Percentiles rank a stretch among this genome's conserved stretches.
Conservation (phyloP, 2,888 invertebrate genomes). For the Plebejus anna region DNA sequence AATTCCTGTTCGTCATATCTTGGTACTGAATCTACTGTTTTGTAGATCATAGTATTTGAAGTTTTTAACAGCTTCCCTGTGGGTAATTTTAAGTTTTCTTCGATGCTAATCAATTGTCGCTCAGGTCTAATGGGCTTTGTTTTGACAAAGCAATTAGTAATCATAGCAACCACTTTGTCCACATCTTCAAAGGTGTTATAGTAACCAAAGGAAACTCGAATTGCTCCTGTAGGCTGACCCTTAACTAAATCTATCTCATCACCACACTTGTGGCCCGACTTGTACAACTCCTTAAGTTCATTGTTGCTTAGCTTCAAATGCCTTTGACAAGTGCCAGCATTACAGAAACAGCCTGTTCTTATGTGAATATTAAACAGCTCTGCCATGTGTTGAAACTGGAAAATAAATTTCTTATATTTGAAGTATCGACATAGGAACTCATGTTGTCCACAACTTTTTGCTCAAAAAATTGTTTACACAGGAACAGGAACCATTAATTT, state of each 20-base stretch:
- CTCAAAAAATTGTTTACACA: no score
- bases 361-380: constrained; percentile 91
- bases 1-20: constrained; percentile 39
- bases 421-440: neutral
- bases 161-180: constrained; percentile 85
- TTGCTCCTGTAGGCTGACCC: constrained; percentile 94
- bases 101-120: constrained; percentile 46
- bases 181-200: constrained; percentile 89
- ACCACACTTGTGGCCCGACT: constrained; percentile 95
- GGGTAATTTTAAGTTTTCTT: constrained; percentile 32
- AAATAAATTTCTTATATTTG: neutral
- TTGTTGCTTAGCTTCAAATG: constrained; percentile 84
- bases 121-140: constrained; percentile 50
- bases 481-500: no score
- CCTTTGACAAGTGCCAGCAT: constrained; percentile 95
- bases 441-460: no score
- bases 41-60: neutral
- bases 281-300: constrained; percentile 87
- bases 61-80: constrained; percentile 29
- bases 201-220: constrained; percentile 95
- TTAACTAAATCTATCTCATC: constrained; percentile 91
- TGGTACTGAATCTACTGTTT: constrained; percentile 35
- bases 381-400: constrained; percentile 92
- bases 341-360: constrained; percentile 97
- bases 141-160: constrained; percentile 86